Evolutionary conservation across 2,888 invertebrate species (phyloP).

Genomic region (Platycnemis pennipes): DNA sequence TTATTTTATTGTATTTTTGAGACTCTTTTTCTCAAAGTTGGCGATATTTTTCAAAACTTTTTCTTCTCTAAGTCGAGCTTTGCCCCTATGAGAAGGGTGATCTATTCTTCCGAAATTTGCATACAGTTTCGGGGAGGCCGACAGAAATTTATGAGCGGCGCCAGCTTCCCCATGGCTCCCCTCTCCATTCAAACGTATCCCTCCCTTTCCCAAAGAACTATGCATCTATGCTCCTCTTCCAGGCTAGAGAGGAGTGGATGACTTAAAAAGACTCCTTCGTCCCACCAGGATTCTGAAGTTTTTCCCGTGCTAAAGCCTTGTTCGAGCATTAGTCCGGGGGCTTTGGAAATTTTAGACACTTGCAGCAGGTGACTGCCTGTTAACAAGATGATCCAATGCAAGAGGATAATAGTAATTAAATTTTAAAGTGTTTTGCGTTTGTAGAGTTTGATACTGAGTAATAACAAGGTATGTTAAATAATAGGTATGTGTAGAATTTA

Average conservation of each 20-base stretch:
- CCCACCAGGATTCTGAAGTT: background rate
- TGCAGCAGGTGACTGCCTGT: too few species aligned
- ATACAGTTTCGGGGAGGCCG: background rate
- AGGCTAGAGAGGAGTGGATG: background rate
- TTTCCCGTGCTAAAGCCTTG: background rate
- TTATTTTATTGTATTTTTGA: background rate
- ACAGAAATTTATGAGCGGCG: slow-evolving; percentile 10
- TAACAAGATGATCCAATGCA: too few species aligned
- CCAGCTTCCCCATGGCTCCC: background rate
- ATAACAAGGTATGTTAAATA: too few species aligned
- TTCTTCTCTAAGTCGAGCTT: too few species aligned
- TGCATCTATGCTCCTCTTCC: background rate
- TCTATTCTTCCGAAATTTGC: slow-evolving; percentile 18
- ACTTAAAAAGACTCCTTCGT: background rate
- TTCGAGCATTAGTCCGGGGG: too few species aligned
- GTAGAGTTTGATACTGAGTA: too few species aligned
- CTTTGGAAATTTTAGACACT: too few species aligned
- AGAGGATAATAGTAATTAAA: too few species aligned
- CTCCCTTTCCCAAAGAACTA: too few species aligned
- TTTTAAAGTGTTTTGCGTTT: too few species aligned
- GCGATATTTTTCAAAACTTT: background rate
- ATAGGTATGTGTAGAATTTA: too few species aligned
- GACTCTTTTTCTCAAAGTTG: background rate
- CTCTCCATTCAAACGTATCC: background rate
- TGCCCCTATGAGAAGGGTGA: background rate